Percentiles rank a stretch among this genome's conserved stretches.
phyloP scores from a whole-genome alignment of 2,797 vertebrate species.

The Macrochelys suwanniensis region DNA sequence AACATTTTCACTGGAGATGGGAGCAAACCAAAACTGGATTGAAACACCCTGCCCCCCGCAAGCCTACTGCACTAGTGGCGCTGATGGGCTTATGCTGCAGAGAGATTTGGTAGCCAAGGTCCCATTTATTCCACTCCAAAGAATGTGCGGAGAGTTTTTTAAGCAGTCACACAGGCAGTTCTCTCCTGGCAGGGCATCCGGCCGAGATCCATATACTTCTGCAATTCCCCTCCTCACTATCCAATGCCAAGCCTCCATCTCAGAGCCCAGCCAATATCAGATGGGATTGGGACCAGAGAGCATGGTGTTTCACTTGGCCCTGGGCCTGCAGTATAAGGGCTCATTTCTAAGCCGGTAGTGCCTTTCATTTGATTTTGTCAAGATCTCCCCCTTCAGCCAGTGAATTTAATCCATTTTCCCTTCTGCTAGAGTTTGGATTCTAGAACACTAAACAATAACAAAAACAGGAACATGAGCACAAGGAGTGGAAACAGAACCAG shows the following conservation, averaged over 20 bases:
- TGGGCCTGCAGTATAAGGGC: not conserved
- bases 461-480: not conserved
- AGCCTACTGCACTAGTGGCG: not conserved
- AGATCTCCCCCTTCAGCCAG: not conserved
- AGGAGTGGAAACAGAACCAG: not conserved
- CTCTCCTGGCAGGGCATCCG: not conserved
- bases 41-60: not conserved
- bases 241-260: not conserved
- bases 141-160: not conserved
- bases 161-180: not conserved
- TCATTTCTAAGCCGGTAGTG: not conserved
- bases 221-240: not conserved
- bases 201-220: not conserved
- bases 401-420: not conserved
- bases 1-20: not conserved
- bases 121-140: not conserved
- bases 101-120: not conserved
- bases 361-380: not conserved
- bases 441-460: not conserved
- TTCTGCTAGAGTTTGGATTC: not conserved
- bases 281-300: not conserved
- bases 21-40: not conserved
- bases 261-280: not conserved
- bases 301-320: not conserved
- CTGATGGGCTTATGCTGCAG: not conserved